Percentiles rank a stretch among this genome's conserved stretches.
These are phyloP conservation scores for Leptatherina wallacei DNA, from an alignment of 2,797 vertebrate species.

Conservation along the genomic window DNA sequence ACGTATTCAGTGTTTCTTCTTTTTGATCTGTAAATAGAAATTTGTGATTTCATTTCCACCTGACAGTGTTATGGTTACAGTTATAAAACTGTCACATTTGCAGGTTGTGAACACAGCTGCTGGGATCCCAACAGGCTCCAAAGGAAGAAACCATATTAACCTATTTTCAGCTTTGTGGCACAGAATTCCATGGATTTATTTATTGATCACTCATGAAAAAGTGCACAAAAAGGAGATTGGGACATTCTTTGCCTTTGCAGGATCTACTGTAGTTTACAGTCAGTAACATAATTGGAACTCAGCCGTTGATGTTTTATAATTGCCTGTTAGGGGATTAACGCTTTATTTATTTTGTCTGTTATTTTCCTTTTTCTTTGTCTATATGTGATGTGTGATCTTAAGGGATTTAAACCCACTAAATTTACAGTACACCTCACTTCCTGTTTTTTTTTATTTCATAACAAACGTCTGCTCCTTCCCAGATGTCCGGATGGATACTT, in stretches of 20 bases:
- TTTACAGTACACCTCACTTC: constrained; percentile 48
- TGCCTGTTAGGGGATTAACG: not conserved
- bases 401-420: constrained; percentile 22
- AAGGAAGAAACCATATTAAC: constrained; percentile 28
- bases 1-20: not conserved
- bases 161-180: constrained; percentile 43
- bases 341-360: constrained; percentile 7
- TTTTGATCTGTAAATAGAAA: constrained; percentile 9
- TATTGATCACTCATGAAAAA: constrained; percentile 49
- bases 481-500: constrained; percentile 98
- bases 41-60: constrained; percentile 14
- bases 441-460: constrained; percentile 72
- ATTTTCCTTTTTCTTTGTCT: constrained; percentile 3
- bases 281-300: not conserved
- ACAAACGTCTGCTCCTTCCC: constrained; percentile 89
- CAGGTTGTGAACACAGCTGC: constrained; percentile 42
- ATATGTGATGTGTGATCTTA: constrained; percentile 8
- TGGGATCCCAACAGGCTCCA: constrained; percentile 34
- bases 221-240: too few relatives aligned
- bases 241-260: not conserved
- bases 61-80: constrained; percentile 13
- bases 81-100: constrained; percentile 44
- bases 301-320: not conserved
- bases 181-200: constrained; percentile 45
- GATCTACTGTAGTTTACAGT: not conserved